Percentiles rank a stretch among this genome's conserved stretches.
These are phyloP conservation scores for Conomelus anceps DNA, from an alignment of 2,888 invertebrate species.

Conservation along the genomic window DNA sequence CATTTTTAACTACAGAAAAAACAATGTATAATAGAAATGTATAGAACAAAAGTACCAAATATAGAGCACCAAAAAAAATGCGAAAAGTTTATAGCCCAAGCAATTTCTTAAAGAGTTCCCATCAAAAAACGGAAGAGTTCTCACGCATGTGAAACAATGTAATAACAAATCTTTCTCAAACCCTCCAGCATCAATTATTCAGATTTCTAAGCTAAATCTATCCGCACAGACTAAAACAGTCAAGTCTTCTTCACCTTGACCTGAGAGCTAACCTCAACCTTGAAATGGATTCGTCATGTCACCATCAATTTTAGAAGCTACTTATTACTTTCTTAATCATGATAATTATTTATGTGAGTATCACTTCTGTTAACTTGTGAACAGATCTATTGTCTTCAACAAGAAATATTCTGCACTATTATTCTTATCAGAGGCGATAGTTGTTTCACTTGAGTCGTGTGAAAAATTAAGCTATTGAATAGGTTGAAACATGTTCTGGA, in stretches of 20 bases:
- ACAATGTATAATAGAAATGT: neutral
- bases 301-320: neutral
- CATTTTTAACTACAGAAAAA: neutral
- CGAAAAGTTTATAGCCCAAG: neutral
- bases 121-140: neutral
- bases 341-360: neutral
- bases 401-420: no score
- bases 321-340: neutral
- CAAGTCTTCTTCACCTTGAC: neutral
- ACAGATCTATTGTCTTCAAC: neutral
- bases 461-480: neutral
- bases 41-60: neutral
- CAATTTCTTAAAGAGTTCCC: neutral
- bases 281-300: neutral
- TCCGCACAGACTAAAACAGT: neutral
- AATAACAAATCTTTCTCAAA: neutral
- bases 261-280: neutral
- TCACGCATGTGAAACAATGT: neutral
- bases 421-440: neutral
- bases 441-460: neutral
- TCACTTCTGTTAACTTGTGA: neutral
- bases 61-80: neutral
- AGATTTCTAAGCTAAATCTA: neutral
- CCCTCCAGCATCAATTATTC: neutral
- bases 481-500: neutral